Evolutionary conservation across 2,797 vertebrate genomes (phyloP).

Genomic region (Eremophila alpestris): DNA sequence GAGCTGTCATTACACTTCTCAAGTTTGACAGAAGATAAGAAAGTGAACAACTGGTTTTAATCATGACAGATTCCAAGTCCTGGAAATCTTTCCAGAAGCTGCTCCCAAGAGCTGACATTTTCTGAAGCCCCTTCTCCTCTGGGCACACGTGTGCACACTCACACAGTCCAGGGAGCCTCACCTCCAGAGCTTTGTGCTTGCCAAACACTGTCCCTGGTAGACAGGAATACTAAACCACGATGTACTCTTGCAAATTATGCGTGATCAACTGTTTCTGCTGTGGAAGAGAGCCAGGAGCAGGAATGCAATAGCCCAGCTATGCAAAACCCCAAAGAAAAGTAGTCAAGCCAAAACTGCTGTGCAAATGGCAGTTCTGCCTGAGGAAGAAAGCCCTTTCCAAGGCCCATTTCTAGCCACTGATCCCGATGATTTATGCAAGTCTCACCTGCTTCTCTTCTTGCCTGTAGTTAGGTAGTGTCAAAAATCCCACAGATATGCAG

Average conservation of each 20-base stretch:
- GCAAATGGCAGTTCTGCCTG: neutral
- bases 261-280: neutral
- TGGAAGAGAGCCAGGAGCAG: slow-evolving; percentile 11
- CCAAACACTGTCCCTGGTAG: neutral
- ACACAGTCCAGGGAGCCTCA: neutral
- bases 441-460: neutral
- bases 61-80: slow-evolving; percentile 56
- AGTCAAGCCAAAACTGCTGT: neutral
- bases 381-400: neutral
- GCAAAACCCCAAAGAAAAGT: neutral
- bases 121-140: slow-evolving; percentile 17
- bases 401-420: neutral
- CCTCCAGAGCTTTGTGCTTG: neutral
- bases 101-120: slow-evolving; percentile 14
- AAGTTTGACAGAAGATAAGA: slow-evolving; percentile 64
- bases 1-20: slow-evolving; percentile 64
- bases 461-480: neutral
- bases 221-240: neutral
- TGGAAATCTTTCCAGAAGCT: slow-evolving; percentile 58
- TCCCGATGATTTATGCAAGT: neutral
- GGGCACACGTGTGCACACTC: neutral
- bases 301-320: neutral
- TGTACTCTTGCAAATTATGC: neutral
- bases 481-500: neutral
- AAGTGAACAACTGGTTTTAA: slow-evolving; percentile 59